Evolutionary conservation across 2,888 invertebrate genomes (phyloP), one percentile per base, ranked within the genome.

Genomic region (Drosophila tripunctata): DNA sequence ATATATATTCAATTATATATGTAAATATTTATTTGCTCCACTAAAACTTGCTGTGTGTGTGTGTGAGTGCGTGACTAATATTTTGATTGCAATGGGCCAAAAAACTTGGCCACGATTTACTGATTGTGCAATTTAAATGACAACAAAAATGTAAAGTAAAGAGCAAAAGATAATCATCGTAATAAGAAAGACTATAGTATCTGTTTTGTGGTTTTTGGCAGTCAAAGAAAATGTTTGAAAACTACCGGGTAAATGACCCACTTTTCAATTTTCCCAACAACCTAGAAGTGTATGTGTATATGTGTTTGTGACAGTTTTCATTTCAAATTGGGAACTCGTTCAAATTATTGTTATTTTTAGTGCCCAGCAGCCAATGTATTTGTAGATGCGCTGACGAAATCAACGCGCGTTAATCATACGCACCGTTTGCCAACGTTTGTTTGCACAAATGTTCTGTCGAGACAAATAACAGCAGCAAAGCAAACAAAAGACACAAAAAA

Each of bases 241-340:
- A 71, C 68, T 76, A 64, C 56, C 73, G 78, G 78, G 80, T 87
- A 80, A 86, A 78, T 87, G 86, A 86, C 87, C 87, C 74, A 86
- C 58, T 75, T 85, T 78, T 63, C 31, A 52, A 41, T 51, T 35
- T 35, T 10, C 38, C 35, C 27, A 33, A 7, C 19, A 15, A 33
- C 17, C 14, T 21, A 36, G 30, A 4, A 30, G 19, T 33, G 19
- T 24, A 14, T 54, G 17, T 52, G 31, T 33, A 19, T 31, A 12
- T 17, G 17, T 33, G 21, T 47, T 35, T 67, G 78, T 56, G 84
- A 84, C 80, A 81, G 56, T 84, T 81, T 81, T 68, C 63, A 41
- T 65, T 63, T 75, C 36, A 19, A 70, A 78, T 78, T 67, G 63
- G 64, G 79, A 65, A 71, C 79, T 74, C 45, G 52, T 43, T 55